Base-by-base conservation (phyloP, 2,888 invertebrate species). In the Ochlodes sylvanus region DNA sequence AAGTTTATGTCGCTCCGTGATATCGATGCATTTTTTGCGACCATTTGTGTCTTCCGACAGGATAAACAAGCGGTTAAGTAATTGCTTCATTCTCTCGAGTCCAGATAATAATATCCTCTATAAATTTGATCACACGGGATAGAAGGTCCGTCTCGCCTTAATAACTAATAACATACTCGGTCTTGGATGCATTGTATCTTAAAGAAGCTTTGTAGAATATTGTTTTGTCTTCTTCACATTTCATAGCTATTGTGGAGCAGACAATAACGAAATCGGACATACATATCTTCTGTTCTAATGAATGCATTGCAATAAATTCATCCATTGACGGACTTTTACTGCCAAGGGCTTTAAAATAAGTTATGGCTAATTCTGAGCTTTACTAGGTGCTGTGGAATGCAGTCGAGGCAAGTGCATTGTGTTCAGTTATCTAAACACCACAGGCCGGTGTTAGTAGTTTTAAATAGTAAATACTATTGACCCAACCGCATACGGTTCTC, bases 361-460 rank as follows among this genome's bases (percentile, higher is more conserved):
- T 85, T 85, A 87, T 85, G 77, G 83, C 83, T 85, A 87, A 87
- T 87, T 83, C 84, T 78, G 72, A 72, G 75, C 75, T 80, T 78
- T 73, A 78, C 79, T 75, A 75, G 75, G 79, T 79, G 82, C 78
- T 71, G 73, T 75, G 88, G 89, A 89, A 90, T 90, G 88, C 82
- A 80, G 81, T 73, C 78, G 70, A 72, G 72, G 75, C 75, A 71
- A 73, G 76, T 70, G 77, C 78, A 82, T 81, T 83, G 77, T 85
- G 77, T 85, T 84, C 83, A 80, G 86, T 88, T 89, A 88, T 87
- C 87, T 89, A 87, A 89, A 89, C 86, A 86, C 72, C 74, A 74
- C 73, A 75, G 76, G 75, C 79, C 75, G 70, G 70, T 72, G 69
- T 71, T 66, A 70, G 72, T 70, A 71, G 70, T 69, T 69, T 70